A percentile compares a stretch with the other conserved stretches of the same genome.
Evolutionary conservation across 2,888 invertebrate species (phyloP).

Genomic region (Tipula lateralis): DNA sequence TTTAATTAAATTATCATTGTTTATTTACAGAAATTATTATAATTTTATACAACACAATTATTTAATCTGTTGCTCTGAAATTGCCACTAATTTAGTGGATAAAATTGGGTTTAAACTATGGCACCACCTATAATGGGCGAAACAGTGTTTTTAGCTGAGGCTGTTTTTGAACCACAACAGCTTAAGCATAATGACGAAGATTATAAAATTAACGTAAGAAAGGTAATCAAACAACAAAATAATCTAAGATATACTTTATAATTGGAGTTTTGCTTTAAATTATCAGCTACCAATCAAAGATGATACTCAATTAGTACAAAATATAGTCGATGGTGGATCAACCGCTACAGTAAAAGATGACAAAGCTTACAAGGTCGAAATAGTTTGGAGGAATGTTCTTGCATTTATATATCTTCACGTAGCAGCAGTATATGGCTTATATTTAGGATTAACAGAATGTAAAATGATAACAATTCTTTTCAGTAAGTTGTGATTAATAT

Average conservation of each 20-base stretch:
- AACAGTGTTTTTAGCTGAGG: conserved; percentile 54
- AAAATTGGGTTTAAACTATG: conserved; percentile 48
- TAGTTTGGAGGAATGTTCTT: conserved; percentile 76
- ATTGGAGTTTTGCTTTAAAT: background rate
- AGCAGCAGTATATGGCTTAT: conserved; percentile 58
- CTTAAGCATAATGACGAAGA: conserved; percentile 33
- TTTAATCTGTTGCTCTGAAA: background rate
- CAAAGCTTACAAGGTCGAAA: conserved; percentile 54
- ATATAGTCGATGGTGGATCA: background rate
- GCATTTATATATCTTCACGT: conserved; percentile 67
- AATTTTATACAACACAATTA: background rate
- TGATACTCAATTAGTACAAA: background rate
- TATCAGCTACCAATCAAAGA: background rate
- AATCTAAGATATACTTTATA: background rate
- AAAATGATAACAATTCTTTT: background rate
- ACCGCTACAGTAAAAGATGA: conserved; percentile 28
- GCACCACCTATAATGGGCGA: conserved; percentile 59
- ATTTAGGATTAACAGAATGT: conserved; percentile 37
- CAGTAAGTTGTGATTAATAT: background rate
- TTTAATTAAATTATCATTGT: background rate
- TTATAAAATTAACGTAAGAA: background rate
- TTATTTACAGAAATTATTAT: background rate
- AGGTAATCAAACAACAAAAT: background rate
- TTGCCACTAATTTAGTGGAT: background rate
- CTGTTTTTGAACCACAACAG: conserved; percentile 37